A percentile compares a stretch with the other conserved stretches of the same genome.
These are phyloP conservation scores for Diprion similis DNA, from an alignment of 1,140 invertebrate species.

Conservation along the genomic window DNA sequence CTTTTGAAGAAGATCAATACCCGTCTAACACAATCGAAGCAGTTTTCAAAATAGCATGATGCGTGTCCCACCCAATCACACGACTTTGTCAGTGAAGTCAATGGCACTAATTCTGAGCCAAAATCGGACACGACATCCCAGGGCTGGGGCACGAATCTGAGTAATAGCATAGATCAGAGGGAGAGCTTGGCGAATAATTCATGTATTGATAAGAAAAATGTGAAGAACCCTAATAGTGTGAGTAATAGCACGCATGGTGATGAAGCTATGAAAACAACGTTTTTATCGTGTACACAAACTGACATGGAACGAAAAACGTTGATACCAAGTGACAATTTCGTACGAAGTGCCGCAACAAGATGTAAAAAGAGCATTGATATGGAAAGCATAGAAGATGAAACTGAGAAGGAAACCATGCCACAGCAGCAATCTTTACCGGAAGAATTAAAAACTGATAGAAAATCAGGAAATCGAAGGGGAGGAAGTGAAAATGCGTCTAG, in stretches of 20 bases:
- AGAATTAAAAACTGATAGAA: not conserved
- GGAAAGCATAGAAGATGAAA: not conserved
- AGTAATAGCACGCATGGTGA: too few species aligned
- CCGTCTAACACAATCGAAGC: not conserved
- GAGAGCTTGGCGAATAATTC: not conserved
- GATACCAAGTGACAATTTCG: not conserved
- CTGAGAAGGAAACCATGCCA: not conserved
- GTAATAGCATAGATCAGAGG: not conserved
- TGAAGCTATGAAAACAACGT: too few species aligned
- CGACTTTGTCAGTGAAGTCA: not conserved
- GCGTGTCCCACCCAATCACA: not conserved
- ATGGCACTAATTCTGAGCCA: not conserved
- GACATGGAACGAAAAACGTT: too few species aligned
- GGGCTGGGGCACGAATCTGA: not conserved
- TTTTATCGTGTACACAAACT: too few species aligned
- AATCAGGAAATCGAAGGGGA: not conserved
- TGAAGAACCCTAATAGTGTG: too few species aligned
- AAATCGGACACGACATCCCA: not conserved
- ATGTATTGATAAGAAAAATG: not conserved
- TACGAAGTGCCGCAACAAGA: not conserved
- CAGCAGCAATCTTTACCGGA: not conserved
- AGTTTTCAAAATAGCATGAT: not conserved
- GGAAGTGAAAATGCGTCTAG: not conserved
- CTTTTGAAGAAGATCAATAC: not conserved
- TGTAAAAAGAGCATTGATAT: not conserved